Evolutionary conservation across 2,797 vertebrate species (phyloP).

Genomic region (Karalla daura): DNA sequence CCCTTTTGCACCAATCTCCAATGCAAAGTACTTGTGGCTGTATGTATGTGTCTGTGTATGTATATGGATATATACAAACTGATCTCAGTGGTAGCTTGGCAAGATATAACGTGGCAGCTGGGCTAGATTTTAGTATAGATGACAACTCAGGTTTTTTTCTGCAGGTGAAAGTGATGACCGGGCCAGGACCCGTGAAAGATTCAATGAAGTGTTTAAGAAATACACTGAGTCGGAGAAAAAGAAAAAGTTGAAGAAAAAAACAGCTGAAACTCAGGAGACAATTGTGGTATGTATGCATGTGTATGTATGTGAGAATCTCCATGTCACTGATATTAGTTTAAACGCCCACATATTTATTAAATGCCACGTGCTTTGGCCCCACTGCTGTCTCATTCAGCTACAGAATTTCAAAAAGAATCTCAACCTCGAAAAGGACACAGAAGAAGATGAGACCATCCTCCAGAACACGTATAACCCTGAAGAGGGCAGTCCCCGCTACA

Average conservation of each 20-base stretch:
- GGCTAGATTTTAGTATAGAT: too few species aligned
- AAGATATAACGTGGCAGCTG: too few species aligned
- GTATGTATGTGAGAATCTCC: too few species aligned
- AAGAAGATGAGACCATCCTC: constrained; percentile 84
- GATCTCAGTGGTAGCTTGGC: too few species aligned
- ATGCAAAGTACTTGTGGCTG: too few species aligned
- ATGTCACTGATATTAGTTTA: too few species aligned
- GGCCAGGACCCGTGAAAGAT: constrained; percentile 89
- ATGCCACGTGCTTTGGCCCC: not conserved
- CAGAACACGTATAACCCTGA: constrained; percentile 82
- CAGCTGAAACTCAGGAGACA: constrained; percentile 80
- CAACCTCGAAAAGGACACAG: constrained; percentile 84
- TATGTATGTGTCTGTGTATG: too few species aligned
- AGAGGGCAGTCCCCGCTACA: constrained; percentile 83
- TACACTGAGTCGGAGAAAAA: constrained; percentile 84
- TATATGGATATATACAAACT: too few species aligned
- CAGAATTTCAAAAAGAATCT: constrained; percentile 85
- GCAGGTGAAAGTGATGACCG: constrained; percentile 91
- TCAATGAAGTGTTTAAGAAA: constrained; percentile 90
- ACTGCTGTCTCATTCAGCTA: constrained; percentile 76
- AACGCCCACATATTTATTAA: too few species aligned
- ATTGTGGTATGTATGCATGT: constrained; percentile 83
- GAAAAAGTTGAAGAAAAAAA: constrained; percentile 83
- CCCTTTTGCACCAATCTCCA: too few species aligned
- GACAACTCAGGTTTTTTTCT: too few species aligned